Percentiles rank a stretch among this genome's conserved stretches.
phyloP scores from a whole-genome alignment of 2,888 invertebrate genomes.

The Drosophila cognata region DNA sequence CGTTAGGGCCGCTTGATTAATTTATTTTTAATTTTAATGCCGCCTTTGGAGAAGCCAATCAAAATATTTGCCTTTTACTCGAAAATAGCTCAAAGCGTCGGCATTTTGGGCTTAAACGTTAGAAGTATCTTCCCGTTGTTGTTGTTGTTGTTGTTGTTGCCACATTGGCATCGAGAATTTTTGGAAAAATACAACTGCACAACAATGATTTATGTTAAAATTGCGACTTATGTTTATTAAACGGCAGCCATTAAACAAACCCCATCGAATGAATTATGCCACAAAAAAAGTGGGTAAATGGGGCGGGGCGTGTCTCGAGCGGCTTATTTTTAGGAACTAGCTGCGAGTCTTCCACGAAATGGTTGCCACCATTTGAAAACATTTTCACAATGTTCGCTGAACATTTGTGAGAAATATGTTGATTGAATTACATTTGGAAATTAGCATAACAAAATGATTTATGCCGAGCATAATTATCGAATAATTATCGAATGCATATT shows the following conservation, averaged over 20 bases:
- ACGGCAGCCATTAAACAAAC: constrained; percentile 17
- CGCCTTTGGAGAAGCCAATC: constrained; percentile 49
- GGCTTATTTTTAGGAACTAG: constrained; percentile 8
- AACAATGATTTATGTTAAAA: constrained; percentile 65
- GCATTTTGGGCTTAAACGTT: constrained; percentile 28
- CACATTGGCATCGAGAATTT: constrained; percentile 16
- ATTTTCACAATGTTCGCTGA: constrained; percentile 1
- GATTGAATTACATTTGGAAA: neutral
- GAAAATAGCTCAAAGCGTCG: constrained; percentile 63
- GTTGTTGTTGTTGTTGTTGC: constrained; percentile 2
- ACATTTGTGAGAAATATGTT: constrained; percentile 3
- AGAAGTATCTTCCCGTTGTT: constrained; percentile 15
- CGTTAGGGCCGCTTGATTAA: constrained; percentile 60
- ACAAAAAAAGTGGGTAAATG: neutral
- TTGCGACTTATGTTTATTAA: constrained; percentile 53
- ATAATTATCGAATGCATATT: neutral
- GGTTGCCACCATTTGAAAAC: constrained; percentile 1
- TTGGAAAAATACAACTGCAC: constrained; percentile 21
- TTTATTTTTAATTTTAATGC: constrained; percentile 66
- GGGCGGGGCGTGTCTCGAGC: neutral
- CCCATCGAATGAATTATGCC: constrained; percentile 20
- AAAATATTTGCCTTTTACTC: constrained; percentile 60
- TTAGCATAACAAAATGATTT: neutral
- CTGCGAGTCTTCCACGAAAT: constrained; percentile 7
- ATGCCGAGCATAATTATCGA: neutral